Evolutionary conservation across 2,797 vertebrate genomes (phyloP).

Genomic region (Tragelaphus oryx): DNA sequence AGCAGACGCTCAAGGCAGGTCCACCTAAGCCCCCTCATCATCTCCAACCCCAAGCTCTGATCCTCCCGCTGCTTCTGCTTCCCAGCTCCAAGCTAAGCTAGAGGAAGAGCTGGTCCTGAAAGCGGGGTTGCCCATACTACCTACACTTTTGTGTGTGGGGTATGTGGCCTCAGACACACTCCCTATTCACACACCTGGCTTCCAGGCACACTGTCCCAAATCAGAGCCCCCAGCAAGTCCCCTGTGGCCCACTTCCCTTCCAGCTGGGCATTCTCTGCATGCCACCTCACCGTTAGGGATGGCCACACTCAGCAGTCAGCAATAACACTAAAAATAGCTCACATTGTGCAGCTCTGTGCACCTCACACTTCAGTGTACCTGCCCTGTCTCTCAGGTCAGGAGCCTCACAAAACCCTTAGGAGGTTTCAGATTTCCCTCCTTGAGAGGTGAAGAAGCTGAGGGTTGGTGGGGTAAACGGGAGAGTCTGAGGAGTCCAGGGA

Average conservation of each 20-base stretch:
- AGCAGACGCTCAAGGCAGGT: neutral
- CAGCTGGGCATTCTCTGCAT: neutral
- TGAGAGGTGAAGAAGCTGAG: neutral
- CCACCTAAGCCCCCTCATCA: rapidly evolving
- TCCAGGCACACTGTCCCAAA: neutral
- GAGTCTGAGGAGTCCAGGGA: neutral
- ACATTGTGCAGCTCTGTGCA: rapidly evolving
- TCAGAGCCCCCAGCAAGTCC: neutral
- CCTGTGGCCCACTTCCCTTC: neutral
- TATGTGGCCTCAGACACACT: neutral
- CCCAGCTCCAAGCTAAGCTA: neutral
- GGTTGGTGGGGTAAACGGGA: rapidly evolving
- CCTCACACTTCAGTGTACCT: neutral
- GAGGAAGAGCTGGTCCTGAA: neutral
- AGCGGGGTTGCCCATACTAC: neutral
- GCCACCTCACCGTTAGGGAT: neutral
- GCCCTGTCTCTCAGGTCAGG: too few relatives aligned
- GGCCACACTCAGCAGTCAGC: neutral
- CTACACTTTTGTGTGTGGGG: neutral
- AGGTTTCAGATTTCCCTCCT: neutral
- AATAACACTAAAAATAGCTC: neutral
- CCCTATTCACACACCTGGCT: neutral
- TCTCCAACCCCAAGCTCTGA: neutral
- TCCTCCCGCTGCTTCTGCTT: rapidly evolving
- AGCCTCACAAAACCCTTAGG: neutral